phyloP scores from a whole-genome alignment of 2,888 invertebrate genomes.

The Rhagonycha fulva region DNA sequence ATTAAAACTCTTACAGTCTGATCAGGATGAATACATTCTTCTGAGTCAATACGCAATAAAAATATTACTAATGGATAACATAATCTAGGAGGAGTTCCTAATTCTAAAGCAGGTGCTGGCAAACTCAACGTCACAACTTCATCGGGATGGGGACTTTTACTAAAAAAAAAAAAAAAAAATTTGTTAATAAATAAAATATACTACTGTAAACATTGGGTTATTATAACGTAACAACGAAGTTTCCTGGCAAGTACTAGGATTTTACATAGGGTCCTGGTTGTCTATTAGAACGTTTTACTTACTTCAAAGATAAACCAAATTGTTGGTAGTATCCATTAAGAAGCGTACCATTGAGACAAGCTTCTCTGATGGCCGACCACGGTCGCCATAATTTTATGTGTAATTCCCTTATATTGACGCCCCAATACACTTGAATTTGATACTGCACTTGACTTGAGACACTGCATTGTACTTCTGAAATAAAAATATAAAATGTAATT shows the following conservation, averaged over 20 bases:
- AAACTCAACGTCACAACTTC: constrained; percentile 65
- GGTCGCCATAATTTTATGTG: constrained; percentile 78
- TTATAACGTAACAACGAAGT: no score
- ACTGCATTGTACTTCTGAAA: constrained; percentile 73
- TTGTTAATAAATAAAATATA: no score
- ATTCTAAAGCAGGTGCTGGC: constrained; percentile 64
- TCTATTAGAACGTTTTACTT: constrained; percentile 4
- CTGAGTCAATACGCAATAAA: constrained; percentile 66
- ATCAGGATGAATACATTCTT: constrained; percentile 70
- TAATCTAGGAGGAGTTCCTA: constrained; percentile 74
- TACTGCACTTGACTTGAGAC: constrained; percentile 78
- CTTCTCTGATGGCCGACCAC: constrained; percentile 67
- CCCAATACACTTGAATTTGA: constrained; percentile 77
- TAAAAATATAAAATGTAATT: constrained; percentile 25
- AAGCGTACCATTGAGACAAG: constrained; percentile 62
- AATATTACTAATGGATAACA: constrained; percentile 81
- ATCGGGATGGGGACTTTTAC: constrained; percentile 70
- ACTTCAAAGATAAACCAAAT: constrained; percentile 48
- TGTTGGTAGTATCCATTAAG: constrained; percentile 59
- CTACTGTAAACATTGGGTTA: no score
- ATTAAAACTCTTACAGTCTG: constrained; percentile 65
- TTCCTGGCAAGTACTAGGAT: no score
- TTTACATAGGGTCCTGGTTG: no score
- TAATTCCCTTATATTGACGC: constrained; percentile 75
- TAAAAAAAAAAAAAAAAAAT: constrained; percentile 54